Evolutionary conservation across 2,797 vertebrate species (phyloP), one percentile per base, ranked within the genome.

Genomic region (Chanos chanos): DNA sequence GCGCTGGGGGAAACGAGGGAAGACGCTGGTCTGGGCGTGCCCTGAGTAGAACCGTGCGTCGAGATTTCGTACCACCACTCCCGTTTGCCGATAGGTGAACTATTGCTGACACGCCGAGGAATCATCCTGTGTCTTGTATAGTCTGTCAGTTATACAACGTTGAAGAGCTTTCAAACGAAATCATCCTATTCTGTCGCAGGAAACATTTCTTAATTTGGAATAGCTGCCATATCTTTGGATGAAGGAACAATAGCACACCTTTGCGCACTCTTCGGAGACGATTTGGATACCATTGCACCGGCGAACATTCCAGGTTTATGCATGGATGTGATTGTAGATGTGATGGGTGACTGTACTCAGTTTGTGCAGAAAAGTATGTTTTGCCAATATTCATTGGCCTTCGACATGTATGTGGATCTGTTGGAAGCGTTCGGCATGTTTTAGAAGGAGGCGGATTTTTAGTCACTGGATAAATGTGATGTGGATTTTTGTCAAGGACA

Each of bases 401-500:
- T n/a, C n/a, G n/a, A n/a, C n/a, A n/a, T 18, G 61, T 40, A 39
- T 13, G 27, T 27, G 44, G 61, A 48, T 66, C 25, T 25, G 36
- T 62, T 52, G 51, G 7, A 34, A 25, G 30, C 25, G 40, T 56
- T 61, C 56, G 62, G 33, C 48, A 45, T 30, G 51, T 24, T 13
- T 15, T 43, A 50, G 44, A 28, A 65, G 22, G 21, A 12, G 44
- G 4, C 51, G 15, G 3, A 37, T 12, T 56, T 55, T 37, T 8
- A 43, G 21, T 21, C 40, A 4, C 41, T 31, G 27, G 25, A 3
- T 52, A n/a, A 4, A 41, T 51, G 63, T 58, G 51, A 30, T 66
- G 63, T 68, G 73, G 70, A 76, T 70, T 62, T 61, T 70, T 59
- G 40, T 60, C 66, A 76, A 76, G 70, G 73, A 70, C 70, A 64